Percentiles rank a stretch among this genome's conserved stretches.
Evolutionary conservation across 2,888 invertebrate genomes (phyloP).

Genomic region (Hetaerina titia): DNA sequence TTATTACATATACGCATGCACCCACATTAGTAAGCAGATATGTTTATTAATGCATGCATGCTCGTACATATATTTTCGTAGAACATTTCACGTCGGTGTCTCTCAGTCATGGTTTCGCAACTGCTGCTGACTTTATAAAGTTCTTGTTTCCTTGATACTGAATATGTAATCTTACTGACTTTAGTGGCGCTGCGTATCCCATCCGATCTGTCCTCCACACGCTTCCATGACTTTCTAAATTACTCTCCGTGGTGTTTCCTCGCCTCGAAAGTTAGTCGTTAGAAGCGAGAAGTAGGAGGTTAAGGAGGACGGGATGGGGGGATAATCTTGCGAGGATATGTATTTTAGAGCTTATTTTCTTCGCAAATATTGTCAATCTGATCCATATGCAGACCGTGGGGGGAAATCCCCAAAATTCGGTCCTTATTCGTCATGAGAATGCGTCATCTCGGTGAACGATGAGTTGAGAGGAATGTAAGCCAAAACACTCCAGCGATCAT

Average conservation of each 20-base stretch:
- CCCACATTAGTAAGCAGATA: no score
- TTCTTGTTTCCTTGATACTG: background rate
- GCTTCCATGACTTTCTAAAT: constrained; percentile 16
- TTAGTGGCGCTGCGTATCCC: background rate
- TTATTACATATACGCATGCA: no score
- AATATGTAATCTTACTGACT: constrained; percentile 3
- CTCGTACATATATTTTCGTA: background rate
- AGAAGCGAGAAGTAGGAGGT: background rate
- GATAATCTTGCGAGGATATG: background rate
- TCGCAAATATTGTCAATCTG: background rate
- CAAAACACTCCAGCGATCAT: background rate
- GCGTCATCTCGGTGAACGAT: background rate
- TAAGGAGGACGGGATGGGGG: background rate
- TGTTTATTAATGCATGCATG: no score
- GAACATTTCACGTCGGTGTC: background rate
- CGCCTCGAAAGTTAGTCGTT: background rate
- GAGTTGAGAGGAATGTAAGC: background rate
- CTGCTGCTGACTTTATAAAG: background rate
- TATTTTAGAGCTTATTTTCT: background rate
- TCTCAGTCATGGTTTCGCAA: background rate
- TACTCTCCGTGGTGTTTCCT: background rate
- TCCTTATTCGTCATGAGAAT: background rate
- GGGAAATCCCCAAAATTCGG: background rate
- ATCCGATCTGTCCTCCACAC: background rate
- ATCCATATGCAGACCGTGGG: background rate